Base-by-base conservation (phyloP, 2,797 vertebrate genomes). In the Pangasius macronema region DNA sequence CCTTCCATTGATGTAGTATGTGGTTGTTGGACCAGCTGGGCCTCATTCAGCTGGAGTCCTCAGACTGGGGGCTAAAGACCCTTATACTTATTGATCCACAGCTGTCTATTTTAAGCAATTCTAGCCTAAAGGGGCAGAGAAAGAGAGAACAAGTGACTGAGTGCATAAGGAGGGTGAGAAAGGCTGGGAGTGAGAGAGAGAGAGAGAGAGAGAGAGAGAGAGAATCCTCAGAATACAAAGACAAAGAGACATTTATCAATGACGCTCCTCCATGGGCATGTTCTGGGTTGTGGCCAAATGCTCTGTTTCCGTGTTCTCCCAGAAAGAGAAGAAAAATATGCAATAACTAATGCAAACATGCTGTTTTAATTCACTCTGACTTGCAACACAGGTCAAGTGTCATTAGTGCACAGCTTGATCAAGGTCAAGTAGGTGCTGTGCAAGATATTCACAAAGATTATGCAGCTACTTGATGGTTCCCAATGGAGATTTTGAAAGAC, bases 21-120 rank as follows among this genome's bases (percentile, higher is more conserved):
- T 57, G 61, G 57, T n/a, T 46, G 36, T 61, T n/a, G 18, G 18
- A 55, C 51, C 55, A 79, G 51, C 51, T 65, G 72, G 36, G 36
- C 86, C 70, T 84, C 83, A 75, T 88, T 83, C 85, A 77, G 82
- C 81, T 82, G 27, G 85, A 86, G 70, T 86, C 83, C 83, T 85
- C 75, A 85, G 76, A 84, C 82, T 82, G 75, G 46, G 63, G 68
- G 57, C 88, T 82, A 82, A 86, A 89, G 93, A 92, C 93, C 93
- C 88, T 91, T 92, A 94, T 95, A 94, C 93, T 92, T 94, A 95
- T 95, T 95, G 95, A 96, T 95, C 92, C 61, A 83, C 88, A 90
- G 89, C 91, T 93, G 87, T 91, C 92, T 95, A 95, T 95, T 95
- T 95, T 92, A 92, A 92, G 93, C 92, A 87, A 89, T 91, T 91